Evolutionary conservation across 2,113 vertebrate species (phyloP).

Genomic region (Mus pahari): DNA sequence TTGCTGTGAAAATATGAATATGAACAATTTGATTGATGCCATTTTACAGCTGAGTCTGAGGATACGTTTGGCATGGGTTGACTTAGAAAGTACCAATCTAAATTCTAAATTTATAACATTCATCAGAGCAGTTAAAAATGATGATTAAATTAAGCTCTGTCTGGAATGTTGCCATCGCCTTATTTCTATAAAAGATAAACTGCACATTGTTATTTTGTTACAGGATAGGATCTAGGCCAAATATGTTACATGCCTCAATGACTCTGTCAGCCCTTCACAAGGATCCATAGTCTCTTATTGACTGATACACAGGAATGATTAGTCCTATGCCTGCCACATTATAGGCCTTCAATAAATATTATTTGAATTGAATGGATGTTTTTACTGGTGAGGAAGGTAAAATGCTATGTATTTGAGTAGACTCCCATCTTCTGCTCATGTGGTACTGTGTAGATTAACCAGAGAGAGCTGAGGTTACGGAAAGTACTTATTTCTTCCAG

Average conservation of each 20-base stretch:
- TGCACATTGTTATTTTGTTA: neutral
- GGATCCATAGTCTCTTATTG: neutral
- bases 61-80: constrained; percentile 69
- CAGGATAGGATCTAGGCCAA: neutral
- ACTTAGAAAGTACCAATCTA: constrained; percentile 54
- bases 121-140: constrained; percentile 60
- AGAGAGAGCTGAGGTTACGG: neutral
- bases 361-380: constrained; percentile 20
- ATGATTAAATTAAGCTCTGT: constrained; percentile 62
- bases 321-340: neutral
- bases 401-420: neutral
- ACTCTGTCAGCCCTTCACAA: neutral
- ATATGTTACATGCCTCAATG: neutral
- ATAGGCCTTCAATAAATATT: neutral
- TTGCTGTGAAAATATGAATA: constrained; percentile 50
- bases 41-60: constrained; percentile 51
- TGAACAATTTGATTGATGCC: constrained; percentile 42
- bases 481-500: neutral
- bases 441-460: neutral
- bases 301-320: neutral
- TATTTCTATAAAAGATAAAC: constrained; percentile 50
- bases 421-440: neutral
- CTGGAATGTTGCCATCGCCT: constrained; percentile 19
- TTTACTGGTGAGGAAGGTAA: constrained; percentile 1
- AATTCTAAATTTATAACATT: constrained; percentile 53